phyloP scores from a whole-genome alignment of 2,797 vertebrate species.

The Limnodromus scolopaceus region DNA sequence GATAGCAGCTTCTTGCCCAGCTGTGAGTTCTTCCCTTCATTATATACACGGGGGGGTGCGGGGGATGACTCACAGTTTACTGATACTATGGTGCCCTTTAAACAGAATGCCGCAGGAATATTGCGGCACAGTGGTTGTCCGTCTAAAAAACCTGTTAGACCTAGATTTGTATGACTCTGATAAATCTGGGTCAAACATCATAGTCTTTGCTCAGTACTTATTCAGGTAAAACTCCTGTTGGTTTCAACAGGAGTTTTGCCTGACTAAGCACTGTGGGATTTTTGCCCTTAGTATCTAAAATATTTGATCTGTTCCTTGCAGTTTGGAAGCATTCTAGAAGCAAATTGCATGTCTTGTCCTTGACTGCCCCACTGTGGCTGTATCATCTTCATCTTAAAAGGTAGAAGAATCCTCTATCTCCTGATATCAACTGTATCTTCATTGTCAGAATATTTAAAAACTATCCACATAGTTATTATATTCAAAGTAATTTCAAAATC shows the following conservation, averaged over 20 bases:
- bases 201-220: conserved; percentile 4
- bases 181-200: conserved; percentile 34
- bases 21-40: background rate
- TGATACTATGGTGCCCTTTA: background rate
- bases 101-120: background rate
- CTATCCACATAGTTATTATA: background rate
- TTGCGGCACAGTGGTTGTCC: background rate
- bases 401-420: background rate
- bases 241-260: conserved; percentile 16
- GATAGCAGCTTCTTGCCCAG: background rate
- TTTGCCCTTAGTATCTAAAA: conserved; percentile 35
- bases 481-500: background rate
- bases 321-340: conserved; percentile 3
- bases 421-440: background rate
- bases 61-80: background rate
- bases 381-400: background rate
- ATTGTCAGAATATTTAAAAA: background rate
- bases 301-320: conserved; percentile 21
- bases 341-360: conserved; percentile 18
- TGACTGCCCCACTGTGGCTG: conserved; percentile 63
- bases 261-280: conserved; percentile 35
- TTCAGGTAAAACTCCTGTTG: conserved; percentile 1
- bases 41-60: accelerated
- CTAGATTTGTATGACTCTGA: background rate
- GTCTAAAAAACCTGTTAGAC: background rate